These are phyloP conservation scores for Neodontobutis hainanensis DNA, from an alignment of 2,113 vertebrate genomes.

Conservation along the genomic window DNA sequence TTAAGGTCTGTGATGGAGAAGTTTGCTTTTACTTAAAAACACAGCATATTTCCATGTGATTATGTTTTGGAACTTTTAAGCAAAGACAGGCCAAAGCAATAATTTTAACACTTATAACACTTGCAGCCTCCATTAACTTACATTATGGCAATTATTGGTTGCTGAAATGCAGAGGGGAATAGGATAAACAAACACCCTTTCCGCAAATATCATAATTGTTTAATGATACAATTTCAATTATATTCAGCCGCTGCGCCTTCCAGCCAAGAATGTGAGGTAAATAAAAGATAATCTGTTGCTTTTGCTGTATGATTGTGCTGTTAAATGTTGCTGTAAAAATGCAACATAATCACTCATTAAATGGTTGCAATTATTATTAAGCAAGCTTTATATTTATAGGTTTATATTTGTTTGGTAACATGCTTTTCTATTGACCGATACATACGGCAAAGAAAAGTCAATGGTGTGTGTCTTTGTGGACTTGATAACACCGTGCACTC, in stretches of 20 bases:
- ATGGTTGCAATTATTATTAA: no score
- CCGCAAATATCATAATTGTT: conserved; percentile 39
- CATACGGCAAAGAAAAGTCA: neutral
- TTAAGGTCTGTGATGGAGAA: conserved; percentile 5
- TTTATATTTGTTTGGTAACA: no score
- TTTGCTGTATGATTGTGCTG: conserved; percentile 18
- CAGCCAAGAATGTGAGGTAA: conserved; percentile 11
- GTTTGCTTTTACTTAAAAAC: no score
- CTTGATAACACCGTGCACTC: conserved; percentile 27
- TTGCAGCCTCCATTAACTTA: conserved; percentile 48
- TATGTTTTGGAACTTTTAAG: neutral
- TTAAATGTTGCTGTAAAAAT: no score
- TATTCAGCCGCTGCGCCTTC: conserved; percentile 23
- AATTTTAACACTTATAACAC: conserved; percentile 43
- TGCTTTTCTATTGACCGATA: no score
- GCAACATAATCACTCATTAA: neutral
- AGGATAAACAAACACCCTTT: conserved; percentile 41
- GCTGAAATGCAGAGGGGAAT: conserved; percentile 47
- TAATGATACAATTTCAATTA: conserved; percentile 60
- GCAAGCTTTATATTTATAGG: no score
- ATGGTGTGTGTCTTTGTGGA: conserved; percentile 10
- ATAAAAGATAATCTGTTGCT: conserved; percentile 20
- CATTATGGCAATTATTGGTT: conserved; percentile 51
- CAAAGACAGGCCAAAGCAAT: conserved; percentile 44
- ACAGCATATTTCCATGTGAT: neutral